Conservation (phyloP, 2,888 invertebrate species). For the Itoplectis maculator region DNA sequence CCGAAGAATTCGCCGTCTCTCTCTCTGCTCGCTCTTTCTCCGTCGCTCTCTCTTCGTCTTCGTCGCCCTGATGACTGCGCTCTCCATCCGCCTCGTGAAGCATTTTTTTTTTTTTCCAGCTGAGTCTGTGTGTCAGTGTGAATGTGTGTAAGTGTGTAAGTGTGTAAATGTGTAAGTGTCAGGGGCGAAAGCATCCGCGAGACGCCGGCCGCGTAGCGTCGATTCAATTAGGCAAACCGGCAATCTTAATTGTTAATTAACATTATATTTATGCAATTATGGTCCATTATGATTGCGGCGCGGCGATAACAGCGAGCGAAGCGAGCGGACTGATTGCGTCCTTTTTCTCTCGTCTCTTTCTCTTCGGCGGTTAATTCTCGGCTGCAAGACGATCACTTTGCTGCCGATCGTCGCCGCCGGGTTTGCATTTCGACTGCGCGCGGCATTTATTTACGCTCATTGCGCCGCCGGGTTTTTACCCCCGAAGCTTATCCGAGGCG, state of each 20-base stretch:
- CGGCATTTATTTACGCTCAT: slow-evolving; percentile 41
- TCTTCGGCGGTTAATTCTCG: neutral
- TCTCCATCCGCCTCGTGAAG: slow-evolving; percentile 32
- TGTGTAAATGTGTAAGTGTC: slow-evolving; percentile 27
- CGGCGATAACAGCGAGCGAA: slow-evolving; percentile 75
- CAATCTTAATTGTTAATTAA: slow-evolving; percentile 83
- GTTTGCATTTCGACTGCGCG: no score
- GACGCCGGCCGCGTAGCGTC: slow-evolving; percentile 62
- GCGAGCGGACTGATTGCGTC: slow-evolving; percentile 19
- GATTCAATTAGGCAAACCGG: slow-evolving; percentile 82
- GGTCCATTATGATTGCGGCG: slow-evolving; percentile 79
- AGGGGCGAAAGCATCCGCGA: neutral
- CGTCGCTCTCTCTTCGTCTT: slow-evolving; percentile 32
- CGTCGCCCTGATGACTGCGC: neutral
- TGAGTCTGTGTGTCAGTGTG: no score
- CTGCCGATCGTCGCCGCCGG: slow-evolving; percentile 26
- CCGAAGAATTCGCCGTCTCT: slow-evolving; percentile 54
- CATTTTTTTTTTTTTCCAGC: slow-evolving; percentile 28
- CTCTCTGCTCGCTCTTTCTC: slow-evolving; percentile 44
- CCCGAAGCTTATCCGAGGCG: slow-evolving; percentile 24
- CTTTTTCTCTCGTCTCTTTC: slow-evolving; percentile 26
- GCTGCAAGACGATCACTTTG: neutral
- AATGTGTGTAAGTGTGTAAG: no score
- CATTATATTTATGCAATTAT: slow-evolving; percentile 83
- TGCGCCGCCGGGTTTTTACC: no score